Evolutionary conservation across 2,888 invertebrate genomes (phyloP), one percentile per base, ranked within the genome.

Genomic region (Eupithecia subumbrata): DNA sequence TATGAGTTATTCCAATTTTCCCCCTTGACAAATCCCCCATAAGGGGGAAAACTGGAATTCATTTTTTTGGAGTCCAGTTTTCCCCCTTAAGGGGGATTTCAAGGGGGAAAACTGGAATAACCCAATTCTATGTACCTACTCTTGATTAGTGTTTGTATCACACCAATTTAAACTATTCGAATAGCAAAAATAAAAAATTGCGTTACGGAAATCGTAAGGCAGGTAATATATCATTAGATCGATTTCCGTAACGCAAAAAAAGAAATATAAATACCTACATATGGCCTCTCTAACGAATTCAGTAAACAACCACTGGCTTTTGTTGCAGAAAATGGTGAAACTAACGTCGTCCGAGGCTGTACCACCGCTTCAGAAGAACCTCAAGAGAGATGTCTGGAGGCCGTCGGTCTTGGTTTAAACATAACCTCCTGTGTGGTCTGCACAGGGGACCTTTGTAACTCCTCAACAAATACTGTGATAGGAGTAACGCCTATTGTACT

Each of bases 401-500:
- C 85, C 0, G 80, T 89, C 16, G 88, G 85, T 0, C 69, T 64
- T 48, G 73, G 64, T 8, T 87, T 84, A 0, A 76, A 78, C 1
- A 64, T 89, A 0, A 72, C 75, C 4, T 78, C 80, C 4, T 92
- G 92, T 75, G 60, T 74, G 4, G 77, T 90, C 0, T 92, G 92
- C 76, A 80, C 82, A 0, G 85, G 78, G 5, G 87, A 90, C 8
- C 82, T 87, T 0, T 92, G 92, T 76, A 92, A 92, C 79, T 84
- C 89, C 0, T 88, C 89, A 0, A 71, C 77, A 0, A 87, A 78
- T 75, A 74, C 79, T 5, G 75, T 81, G 11, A 56, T 78, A 9
- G 79, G 78, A 0, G 22, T 79, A 0, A 71, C 60, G 0, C 52
- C 78, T n/a, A 16, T 78, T 14, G 7, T 81, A 7, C 18, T 78